These are phyloP conservation scores for Chrysodeixis includens DNA, from an alignment of 2,888 invertebrate species.

Conservation along the genomic window DNA sequence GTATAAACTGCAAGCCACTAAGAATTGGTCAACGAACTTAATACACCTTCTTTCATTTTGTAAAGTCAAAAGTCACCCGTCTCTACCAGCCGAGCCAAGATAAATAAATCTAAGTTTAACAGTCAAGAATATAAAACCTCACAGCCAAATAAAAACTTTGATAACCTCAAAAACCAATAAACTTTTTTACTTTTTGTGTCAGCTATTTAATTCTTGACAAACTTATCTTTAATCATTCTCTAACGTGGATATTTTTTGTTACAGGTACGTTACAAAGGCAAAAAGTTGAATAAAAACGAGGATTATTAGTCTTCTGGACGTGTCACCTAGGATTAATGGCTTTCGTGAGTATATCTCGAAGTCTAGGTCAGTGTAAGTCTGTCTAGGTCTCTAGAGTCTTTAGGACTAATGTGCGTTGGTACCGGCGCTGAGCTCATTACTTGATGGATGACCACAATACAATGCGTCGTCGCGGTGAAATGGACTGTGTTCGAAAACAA, in stretches of 20 bases:
- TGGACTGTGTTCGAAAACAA: background rate
- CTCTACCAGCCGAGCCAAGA: background rate
- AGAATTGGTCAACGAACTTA: too few species aligned
- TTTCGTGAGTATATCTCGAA: constrained; percentile 11
- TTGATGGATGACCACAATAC: background rate
- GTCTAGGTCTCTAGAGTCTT: constrained; percentile 8
- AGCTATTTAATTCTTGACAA: background rate
- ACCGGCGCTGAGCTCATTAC: background rate
- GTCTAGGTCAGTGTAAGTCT: constrained; percentile 15
- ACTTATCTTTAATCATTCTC: too few species aligned
- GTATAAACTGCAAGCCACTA: too few species aligned
- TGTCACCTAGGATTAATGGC: constrained; percentile 9
- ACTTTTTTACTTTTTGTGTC: background rate
- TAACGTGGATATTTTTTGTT: constrained; percentile 38
- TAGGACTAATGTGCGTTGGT: background rate
- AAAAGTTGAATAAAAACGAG: constrained; percentile 24
- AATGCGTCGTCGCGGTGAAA: background rate
- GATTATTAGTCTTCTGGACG: constrained; percentile 21
- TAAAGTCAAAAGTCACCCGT: background rate
- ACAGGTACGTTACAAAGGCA: constrained; percentile 35
- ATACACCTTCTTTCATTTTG: too few species aligned
- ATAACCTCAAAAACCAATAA: background rate
- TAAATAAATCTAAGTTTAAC: background rate
- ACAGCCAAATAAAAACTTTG: background rate
- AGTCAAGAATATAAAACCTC: background rate